Base-by-base conservation (phyloP, 2,797 vertebrate genomes). In the Anabacerthia variegaticeps region DNA sequence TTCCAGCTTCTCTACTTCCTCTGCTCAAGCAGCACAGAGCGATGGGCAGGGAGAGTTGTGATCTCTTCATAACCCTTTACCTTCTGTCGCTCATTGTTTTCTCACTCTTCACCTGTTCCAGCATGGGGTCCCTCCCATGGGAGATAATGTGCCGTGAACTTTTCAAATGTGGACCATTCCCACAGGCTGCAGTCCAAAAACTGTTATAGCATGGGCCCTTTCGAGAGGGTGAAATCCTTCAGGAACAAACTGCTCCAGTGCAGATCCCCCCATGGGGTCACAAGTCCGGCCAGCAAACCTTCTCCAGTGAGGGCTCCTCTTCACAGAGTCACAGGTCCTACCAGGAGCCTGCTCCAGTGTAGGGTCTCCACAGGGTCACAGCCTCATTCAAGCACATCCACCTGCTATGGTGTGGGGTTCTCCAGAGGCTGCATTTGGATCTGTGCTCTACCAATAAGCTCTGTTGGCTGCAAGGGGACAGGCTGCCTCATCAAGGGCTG, bases 71-170 rank as follows among this genome's bases (percentile, higher is more conserved):
- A 10, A 34, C 32, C 19, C 8, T 34, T 75, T 0, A 6, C 17
- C 13, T 66, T 66, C 37, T 65, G 9, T 9, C 5, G 5, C 8
- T 73, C 20, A 24, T 54, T 14, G 11, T 75, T 37, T 44, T 51
- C 12, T 5, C 16, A 2, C 14, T 46, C 12, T 34, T 87, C 9
- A 9, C 10, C 23, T 74, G 16, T 28, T 62, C 11, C 24, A 39
- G 13, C 5, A 0, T 37, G 51, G 28, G 4, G 3, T 77, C 5
- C 7, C 7, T 69, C 15, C 26, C 5, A 1, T 1, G 4, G 9
- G 7, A 77, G 2, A 11, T 1, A 43, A 46, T 23, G 14, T 37
- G 46, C 46, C 19, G 6, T 3, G 6, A 72, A 13, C 32, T 78
- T 73, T 19, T 39, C 7, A 46, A 80, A 2, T 13, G 14, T 43